Base-by-base conservation (phyloP, 1,140 invertebrate species). In the Stenopsyche tienmushanensis region DNA sequence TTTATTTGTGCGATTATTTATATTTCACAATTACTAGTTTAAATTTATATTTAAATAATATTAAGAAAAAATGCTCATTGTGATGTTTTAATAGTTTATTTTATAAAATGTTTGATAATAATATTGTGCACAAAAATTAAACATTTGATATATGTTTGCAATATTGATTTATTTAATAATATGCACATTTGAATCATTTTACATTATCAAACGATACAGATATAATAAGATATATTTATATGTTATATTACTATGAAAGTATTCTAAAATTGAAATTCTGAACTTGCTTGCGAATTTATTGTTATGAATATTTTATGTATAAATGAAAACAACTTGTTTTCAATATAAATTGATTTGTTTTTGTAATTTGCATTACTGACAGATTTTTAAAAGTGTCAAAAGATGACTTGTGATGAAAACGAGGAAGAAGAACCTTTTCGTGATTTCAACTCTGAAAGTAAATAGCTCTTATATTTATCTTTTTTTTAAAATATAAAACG, bases 401-500 rank as follows among this genome's bases (percentile, higher is more conserved):
- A 54, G 39, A 34, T 3, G 13, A 5, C 25, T 13, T 9, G 25
- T 9, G 39, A 54, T 34, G 52, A 54, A 8, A 52, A 24, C 21
- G 25, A 54, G 5, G 52, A 54, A 9, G 52, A 54, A 34, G 52
- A 54, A 34, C 18, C 20, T 3, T 13, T 54, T 15, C 39, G 25
- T 29, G 2, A 18, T 18, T 54, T 29, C 9, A 54, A 54, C 10
- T 25, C 49, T 24, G 29, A 21, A 13, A 34, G 25, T 3, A 54
- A 18, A 34, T 52, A 2, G 1, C 13, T 25, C 1, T 25, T 10
- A 52, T 25, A 29, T 34, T 17, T 1, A 17, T 10, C 15, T 39
- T 39, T 39, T 39, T 39, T 8, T 39, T 39, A 39, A 39, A 5
- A 13, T 39, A 39, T 39, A 8, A 39, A 39, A 39, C 29, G 29